Evolutionary conservation across 2,888 invertebrate genomes (phyloP).

Genomic region (Metalampra italica): DNA sequence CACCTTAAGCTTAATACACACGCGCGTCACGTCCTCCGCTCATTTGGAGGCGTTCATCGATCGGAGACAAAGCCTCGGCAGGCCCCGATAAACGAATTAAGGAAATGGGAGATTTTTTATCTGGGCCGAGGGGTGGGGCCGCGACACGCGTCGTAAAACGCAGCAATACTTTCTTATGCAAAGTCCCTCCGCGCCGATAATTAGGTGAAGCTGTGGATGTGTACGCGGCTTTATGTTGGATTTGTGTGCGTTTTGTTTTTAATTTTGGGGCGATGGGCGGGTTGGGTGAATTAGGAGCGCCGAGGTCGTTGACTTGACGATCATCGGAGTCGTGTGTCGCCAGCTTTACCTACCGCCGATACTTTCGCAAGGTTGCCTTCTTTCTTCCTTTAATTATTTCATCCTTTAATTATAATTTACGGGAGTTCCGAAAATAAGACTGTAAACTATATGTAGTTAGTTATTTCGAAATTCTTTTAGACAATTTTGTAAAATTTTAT

Average conservation of each 20-base stretch:
- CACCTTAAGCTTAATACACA: conserved; percentile 70
- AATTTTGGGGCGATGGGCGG: conserved; percentile 43
- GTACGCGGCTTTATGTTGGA: conserved; percentile 48
- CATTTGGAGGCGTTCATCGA: conserved; percentile 75
- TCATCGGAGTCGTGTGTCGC: conserved; percentile 8
- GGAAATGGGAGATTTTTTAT: conserved; percentile 79
- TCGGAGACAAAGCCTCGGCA: conserved; percentile 76
- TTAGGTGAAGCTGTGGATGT: conserved; percentile 65
- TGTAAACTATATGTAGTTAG: too few relatives aligned
- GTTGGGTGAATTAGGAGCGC: conserved; percentile 20
- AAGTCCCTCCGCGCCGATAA: conserved; percentile 72
- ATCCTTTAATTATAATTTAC: too few relatives aligned
- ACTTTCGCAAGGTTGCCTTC: too few relatives aligned
- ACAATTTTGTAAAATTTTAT: too few relatives aligned
- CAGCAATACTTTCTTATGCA: conserved; percentile 78
- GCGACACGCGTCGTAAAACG: conserved; percentile 75
- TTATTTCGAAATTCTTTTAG: too few relatives aligned
- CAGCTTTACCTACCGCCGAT: not conserved
- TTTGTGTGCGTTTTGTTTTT: conserved; percentile 61
- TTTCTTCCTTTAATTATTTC: too few relatives aligned
- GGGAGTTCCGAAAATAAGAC: too few relatives aligned
- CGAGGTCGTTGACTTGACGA: conserved; percentile 17
- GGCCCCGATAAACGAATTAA: conserved; percentile 78
- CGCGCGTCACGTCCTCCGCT: conserved; percentile 72
- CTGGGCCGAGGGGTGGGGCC: conserved; percentile 56